phyloP scores from a whole-genome alignment of 2,113 vertebrate genomes.

The Pseudopipra pipra region DNA sequence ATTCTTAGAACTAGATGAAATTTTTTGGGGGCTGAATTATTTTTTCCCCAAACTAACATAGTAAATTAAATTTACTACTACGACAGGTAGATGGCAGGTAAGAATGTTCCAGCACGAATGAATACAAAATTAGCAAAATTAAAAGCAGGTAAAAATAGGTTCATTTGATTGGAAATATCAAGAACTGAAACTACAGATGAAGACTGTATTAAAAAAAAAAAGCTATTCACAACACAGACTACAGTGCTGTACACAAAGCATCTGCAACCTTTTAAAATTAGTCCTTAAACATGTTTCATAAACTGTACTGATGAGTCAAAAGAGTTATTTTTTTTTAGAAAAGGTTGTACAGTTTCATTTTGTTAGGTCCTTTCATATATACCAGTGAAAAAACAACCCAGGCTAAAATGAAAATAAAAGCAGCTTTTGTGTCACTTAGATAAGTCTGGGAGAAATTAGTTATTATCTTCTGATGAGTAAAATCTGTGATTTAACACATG shows the following conservation, averaged over 20 bases:
- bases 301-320: not conserved
- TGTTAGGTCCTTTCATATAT: not conserved
- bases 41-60: not conserved
- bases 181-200: not conserved
- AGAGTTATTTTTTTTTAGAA: not conserved
- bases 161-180: not conserved
- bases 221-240: not conserved
- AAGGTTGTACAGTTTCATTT: not conserved
- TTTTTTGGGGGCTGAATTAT: not conserved
- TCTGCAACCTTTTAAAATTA: not conserved
- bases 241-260: not conserved
- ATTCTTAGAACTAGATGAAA: not conserved
- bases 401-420: not conserved
- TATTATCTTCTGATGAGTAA: not conserved
- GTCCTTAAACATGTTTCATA: not conserved
- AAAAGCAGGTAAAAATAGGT: not conserved
- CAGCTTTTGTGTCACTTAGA: not conserved
- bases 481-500: not conserved
- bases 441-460: not conserved
- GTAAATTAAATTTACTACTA: not conserved
- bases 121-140: not conserved
- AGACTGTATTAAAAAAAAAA: not conserved
- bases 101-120: not conserved
- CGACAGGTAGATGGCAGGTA: not conserved
- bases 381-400: not conserved